Conservation (phyloP, 92 coral and sea anemone genomes). For the Parazoanthus atlanticus region DNA sequence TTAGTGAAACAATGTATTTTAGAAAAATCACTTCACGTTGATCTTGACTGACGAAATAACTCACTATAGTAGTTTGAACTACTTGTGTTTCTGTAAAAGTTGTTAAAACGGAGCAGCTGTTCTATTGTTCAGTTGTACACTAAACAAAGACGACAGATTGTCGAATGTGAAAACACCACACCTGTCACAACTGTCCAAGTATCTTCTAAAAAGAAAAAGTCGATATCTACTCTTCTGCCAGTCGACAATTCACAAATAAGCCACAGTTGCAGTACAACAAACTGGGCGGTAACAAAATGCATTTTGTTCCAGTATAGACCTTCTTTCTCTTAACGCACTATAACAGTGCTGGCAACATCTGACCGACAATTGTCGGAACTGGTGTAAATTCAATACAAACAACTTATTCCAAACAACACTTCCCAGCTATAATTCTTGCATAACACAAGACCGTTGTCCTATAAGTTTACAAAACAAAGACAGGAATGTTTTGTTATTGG, state of each 20-base stretch:
- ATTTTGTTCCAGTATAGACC: not conserved
- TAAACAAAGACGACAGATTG: not conserved
- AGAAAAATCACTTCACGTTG: not conserved
- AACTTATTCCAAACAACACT: conserved; percentile 6
- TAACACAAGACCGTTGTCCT: not conserved
- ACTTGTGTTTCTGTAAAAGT: not conserved
- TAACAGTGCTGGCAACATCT: not conserved
- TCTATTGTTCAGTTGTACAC: not conserved
- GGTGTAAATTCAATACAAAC: conserved; percentile 10
- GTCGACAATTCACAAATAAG: not conserved
- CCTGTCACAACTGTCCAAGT: conserved; percentile 20
- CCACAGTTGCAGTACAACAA: conserved; percentile 3
- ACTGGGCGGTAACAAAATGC: not conserved
- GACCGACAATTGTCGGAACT: not conserved
- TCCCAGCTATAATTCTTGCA: not conserved
- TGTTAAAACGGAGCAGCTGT: not conserved
- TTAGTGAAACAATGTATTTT: not conserved
- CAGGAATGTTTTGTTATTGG: no score
- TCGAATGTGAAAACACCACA: not conserved
- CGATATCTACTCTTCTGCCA: not conserved
- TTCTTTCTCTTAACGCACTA: not conserved
- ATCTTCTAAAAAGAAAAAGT: not conserved
- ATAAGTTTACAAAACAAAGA: not conserved
- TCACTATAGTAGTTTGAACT: not conserved
- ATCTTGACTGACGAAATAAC: not conserved